Evolutionary conservation across 2,113 vertebrate genomes (phyloP).

Genomic region (Siphamia tubifer): DNA sequence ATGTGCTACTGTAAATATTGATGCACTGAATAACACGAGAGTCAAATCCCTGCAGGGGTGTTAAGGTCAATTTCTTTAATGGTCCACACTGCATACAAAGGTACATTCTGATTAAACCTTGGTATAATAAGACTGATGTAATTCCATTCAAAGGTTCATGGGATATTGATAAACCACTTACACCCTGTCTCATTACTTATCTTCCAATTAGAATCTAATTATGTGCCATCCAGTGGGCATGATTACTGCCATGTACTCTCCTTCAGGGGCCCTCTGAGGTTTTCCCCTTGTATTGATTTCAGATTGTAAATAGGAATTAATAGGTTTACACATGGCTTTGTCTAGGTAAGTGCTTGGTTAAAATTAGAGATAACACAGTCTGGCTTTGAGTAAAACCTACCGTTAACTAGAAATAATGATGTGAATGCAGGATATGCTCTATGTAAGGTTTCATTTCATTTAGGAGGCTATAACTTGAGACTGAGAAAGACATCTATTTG

Average conservation of each 20-base stretch:
- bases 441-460: no score
- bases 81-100: slow-evolving; percentile 66
- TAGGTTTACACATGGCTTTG: slow-evolving; percentile 60
- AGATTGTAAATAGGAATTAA: slow-evolving; percentile 65
- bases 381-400: neutral
- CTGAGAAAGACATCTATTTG: no score
- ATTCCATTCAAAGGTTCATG: slow-evolving; percentile 75
- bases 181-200: slow-evolving; percentile 74
- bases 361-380: slow-evolving; percentile 23
- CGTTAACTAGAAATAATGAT: neutral
- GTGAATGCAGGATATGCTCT: neutral
- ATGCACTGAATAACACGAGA: slow-evolving; percentile 36
- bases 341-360: slow-evolving; percentile 39
- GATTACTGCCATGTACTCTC: slow-evolving; percentile 67
- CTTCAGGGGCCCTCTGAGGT: slow-evolving; percentile 68
- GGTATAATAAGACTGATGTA: slow-evolving; percentile 66
- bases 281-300: slow-evolving; percentile 70
- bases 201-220: slow-evolving; percentile 82
- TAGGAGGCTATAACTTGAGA: no score
- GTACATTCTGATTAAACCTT: slow-evolving; percentile 73
- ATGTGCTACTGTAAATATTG: slow-evolving; percentile 29
- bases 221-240: slow-evolving; percentile 72
- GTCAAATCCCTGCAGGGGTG: slow-evolving; percentile 57
- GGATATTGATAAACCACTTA: slow-evolving; percentile 79
- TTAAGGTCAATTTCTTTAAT: slow-evolving; percentile 68